Evolutionary conservation across 35 echinoderm and acorn worm species (phyloP).

Genomic region (Ophioderma brevispina): DNA sequence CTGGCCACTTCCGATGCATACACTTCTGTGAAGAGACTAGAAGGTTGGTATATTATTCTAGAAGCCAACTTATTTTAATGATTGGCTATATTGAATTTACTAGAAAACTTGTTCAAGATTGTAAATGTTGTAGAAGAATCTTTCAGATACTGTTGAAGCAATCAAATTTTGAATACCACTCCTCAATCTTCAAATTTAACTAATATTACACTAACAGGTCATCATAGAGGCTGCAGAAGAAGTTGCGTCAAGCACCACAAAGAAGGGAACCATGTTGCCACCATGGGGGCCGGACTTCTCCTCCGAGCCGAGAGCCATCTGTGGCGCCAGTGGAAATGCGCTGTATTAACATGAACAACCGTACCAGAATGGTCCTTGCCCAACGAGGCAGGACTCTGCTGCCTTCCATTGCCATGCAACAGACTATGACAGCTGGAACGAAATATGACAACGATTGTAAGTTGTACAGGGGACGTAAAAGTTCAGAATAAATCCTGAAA

Average conservation of each 20-base stretch:
- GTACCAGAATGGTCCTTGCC: conserved; percentile 89
- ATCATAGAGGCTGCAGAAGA: conserved; percentile 23
- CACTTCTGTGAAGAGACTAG: conserved; percentile 34
- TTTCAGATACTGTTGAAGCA: too few species aligned
- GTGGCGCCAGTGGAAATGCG: conserved; percentile 68
- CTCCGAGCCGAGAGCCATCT: conserved; percentile 80
- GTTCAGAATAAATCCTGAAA: too few species aligned
- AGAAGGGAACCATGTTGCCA: conserved; percentile 76
- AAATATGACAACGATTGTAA: conserved; percentile 58
- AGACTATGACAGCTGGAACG: conserved; percentile 93
- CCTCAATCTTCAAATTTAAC: too few species aligned
- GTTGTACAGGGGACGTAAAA: too few species aligned
- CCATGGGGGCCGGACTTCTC: conserved; percentile 88
- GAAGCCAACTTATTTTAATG: too few species aligned
- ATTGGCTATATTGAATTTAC: too few species aligned
- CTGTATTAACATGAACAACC: conserved; percentile 93
- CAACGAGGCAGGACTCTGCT: conserved; percentile 78
- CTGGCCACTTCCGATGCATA: conserved; percentile 74
- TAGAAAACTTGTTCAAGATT: too few species aligned
- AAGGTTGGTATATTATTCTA: too few species aligned
- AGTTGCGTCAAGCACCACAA: conserved; percentile 38
- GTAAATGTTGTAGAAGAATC: too few species aligned
- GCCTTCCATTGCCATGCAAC: conserved; percentile 88
- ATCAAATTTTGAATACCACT: too few species aligned
- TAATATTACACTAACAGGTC: too few species aligned